Conservation (phyloP, 1,140 invertebrate species). For the Diploscapter pachys region DNA sequence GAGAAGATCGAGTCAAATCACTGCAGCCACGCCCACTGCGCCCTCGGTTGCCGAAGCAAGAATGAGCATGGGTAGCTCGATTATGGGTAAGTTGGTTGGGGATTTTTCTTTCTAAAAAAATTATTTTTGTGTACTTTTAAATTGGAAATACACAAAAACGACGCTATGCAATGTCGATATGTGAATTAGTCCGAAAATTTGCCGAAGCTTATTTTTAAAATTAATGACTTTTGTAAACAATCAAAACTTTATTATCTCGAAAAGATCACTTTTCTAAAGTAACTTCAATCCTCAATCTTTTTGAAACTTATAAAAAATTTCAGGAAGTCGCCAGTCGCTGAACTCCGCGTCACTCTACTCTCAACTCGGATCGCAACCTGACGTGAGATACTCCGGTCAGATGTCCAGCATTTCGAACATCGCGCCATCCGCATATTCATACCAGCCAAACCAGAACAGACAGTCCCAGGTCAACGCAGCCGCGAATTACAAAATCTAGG, state of each 20-base stretch:
- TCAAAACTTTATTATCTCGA: neutral
- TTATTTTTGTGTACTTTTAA: neutral
- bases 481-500: no score
- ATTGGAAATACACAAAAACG: neutral
- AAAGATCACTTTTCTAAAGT: neutral
- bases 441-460: no score
- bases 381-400: neutral
- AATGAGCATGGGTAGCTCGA: slow-evolving; percentile 9
- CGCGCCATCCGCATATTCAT: no score
- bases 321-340: slow-evolving; percentile 15
- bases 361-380: neutral
- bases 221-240: neutral
- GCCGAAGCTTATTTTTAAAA: neutral
- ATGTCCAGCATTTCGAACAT: neutral
- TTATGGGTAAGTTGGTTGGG: slow-evolving; percentile 5
- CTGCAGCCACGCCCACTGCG: slow-evolving; percentile 27
- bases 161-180: neutral
- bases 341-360: slow-evolving; percentile 11
- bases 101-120: neutral
- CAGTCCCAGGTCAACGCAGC: no score
- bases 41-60: slow-evolving; percentile 31
- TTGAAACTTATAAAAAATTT: neutral
- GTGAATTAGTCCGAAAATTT: neutral
- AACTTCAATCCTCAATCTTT: neutral
- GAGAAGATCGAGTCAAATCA: slow-evolving; percentile 23